Evolutionary conservation across 1,140 invertebrate genomes (phyloP), one percentile per base, ranked within the genome.

Genomic region (Vollenhovia emeryi): DNA sequence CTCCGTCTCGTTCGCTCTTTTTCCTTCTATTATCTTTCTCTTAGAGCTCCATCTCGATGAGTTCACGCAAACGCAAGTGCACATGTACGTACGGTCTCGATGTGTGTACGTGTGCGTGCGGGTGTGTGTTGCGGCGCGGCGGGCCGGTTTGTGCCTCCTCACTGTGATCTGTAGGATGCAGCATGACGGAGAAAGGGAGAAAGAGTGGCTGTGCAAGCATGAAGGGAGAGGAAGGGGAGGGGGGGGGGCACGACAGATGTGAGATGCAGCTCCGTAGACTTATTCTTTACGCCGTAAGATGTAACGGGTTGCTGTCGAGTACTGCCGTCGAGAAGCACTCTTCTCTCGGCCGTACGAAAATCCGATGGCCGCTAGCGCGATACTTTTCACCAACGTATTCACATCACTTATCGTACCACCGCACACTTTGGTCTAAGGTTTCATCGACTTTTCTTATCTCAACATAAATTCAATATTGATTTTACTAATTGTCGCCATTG

Each of bases 191-290:
- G 73, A 85, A 90, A 75, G 75, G 62, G 78, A 73, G 86, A 57
- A 80, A 69, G 79, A 80, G 71, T 71, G 83, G 75, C 80, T 79
- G 71, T 66, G 84, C 82, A 80, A 62, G 55, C 48, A 30, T 45
- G 82, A 43, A 50, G 36, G 55, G 60, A 45, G 15, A 59, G 55
- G 27, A 15, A 18, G 18, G 24, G 33, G 52, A 59, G 45, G 74
- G 71, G 64, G 52, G 55, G 66, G 62, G 24, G 66, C 89, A 80
- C 89, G 90, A 88, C 91, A 92, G 91, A 92, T 92, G 92, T 82
- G 86, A 93, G 92, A 91, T 91, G 90, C 89, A 90, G 85, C 88
- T 57, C 43, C 76, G 87, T 91, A 87, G 86, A 84, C 75, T 69
- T 80, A 66, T 71, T 80, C 82, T 87, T 87, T 59, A 52, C 43